phyloP scores from a whole-genome alignment of 2,797 vertebrate genomes.

The Orestias chungarensis region DNA sequence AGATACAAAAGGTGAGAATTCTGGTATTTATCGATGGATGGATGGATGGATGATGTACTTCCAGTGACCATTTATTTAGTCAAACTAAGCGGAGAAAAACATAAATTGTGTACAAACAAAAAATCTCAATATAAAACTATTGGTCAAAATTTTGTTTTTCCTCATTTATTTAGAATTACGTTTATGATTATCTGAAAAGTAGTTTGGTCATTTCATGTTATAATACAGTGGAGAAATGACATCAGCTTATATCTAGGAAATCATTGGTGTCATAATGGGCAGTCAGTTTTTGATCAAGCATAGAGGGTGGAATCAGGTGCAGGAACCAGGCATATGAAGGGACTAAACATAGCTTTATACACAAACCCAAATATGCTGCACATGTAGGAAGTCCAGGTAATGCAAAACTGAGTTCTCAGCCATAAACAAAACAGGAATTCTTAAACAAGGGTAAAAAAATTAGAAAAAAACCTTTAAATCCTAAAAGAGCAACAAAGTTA shows the following conservation, averaged over 20 bases:
- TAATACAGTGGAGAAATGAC: background rate
- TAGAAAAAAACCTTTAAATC: background rate
- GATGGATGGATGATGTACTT: too few relatives aligned
- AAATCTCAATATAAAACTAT: too few relatives aligned
- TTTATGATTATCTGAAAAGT: too few relatives aligned
- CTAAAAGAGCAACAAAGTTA: background rate
- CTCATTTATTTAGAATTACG: too few relatives aligned
- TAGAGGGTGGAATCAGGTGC: background rate
- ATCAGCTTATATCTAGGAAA: background rate
- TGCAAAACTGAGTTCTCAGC: background rate
- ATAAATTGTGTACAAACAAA: too few relatives aligned
- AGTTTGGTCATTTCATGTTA: background rate
- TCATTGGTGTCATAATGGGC: background rate
- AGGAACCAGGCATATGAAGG: background rate
- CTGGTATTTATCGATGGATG: too few relatives aligned
- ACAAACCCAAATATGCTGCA: slow-evolving; percentile 10
- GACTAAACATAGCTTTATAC: background rate
- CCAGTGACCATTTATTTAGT: too few relatives aligned
- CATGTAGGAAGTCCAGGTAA: slow-evolving; percentile 1
- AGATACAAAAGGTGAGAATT: too few relatives aligned
- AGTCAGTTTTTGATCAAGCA: background rate
- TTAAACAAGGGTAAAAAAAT: background rate
- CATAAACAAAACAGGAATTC: background rate
- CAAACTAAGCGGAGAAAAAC: too few relatives aligned
- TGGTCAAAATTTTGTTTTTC: too few relatives aligned